phyloP scores from a whole-genome alignment of 1,140 invertebrate genomes.

The Panagrolaimus sp. region DNA sequence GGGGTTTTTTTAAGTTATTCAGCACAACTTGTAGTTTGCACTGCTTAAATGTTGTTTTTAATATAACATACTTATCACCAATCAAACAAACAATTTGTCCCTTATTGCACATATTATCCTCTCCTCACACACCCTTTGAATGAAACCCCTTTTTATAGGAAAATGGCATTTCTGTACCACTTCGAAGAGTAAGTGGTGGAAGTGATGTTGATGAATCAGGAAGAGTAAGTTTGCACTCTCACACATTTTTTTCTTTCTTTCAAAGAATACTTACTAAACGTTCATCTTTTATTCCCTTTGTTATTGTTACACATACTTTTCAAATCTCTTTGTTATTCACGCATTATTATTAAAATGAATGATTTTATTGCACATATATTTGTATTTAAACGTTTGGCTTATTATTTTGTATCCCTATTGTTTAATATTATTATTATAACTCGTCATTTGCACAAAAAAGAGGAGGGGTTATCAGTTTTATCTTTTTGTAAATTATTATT shows the following conservation, averaged over 20 bases:
- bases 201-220: slow-evolving; percentile 13
- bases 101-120: background rate
- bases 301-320: background rate
- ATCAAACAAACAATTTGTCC: too few species aligned
- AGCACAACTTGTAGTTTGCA: too few species aligned
- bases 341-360: background rate
- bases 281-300: background rate
- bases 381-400: too few species aligned
- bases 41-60: too few species aligned
- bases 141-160: slow-evolving; percentile 5
- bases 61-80: too few species aligned
- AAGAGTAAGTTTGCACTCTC: background rate
- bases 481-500: background rate
- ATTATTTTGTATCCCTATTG: too few species aligned
- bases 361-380: too few species aligned
- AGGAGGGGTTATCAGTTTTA: too few species aligned
- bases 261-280: too few species aligned
- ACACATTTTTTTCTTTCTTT: too few species aligned
- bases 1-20: background rate
- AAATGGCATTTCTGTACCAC: background rate
- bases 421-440: too few species aligned
- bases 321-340: background rate
- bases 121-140: background rate
- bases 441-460: too few species aligned
- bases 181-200: background rate